Evolutionary conservation across 2,888 invertebrate genomes (phyloP).

Genomic region (Sinhomidia bicolor): DNA sequence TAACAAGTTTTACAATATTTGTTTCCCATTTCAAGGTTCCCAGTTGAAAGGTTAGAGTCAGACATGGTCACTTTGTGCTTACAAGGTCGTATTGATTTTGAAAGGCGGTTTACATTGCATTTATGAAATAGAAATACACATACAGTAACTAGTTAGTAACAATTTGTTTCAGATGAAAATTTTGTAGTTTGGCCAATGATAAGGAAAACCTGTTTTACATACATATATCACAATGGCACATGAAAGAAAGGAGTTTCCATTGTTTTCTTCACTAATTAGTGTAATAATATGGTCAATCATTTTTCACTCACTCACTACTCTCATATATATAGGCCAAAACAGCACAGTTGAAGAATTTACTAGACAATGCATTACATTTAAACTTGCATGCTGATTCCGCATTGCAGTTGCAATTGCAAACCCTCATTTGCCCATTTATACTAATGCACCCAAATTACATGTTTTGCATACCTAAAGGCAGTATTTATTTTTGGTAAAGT

Average conservation of each 20-base stretch:
- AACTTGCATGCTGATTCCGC: no score
- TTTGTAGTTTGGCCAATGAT: constrained; percentile 7
- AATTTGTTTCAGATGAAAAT: neutral
- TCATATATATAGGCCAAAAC: no score
- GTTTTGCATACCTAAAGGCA: no score
- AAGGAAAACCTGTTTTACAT: neutral
- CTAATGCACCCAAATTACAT: no score
- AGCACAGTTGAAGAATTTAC: no score
- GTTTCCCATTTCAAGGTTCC: constrained; percentile 64
- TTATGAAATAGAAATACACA: no score
- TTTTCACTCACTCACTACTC: no score
- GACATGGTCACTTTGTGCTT: neutral
- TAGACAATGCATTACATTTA: no score
- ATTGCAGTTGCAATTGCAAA: no score
- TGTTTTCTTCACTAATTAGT: neutral
- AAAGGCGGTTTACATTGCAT: neutral
- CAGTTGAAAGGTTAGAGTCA: neutral
- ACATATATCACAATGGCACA: constrained; percentile 49
- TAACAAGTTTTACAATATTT: constrained; percentile 41
- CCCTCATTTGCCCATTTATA: no score
- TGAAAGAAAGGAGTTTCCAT: constrained; percentile 50
- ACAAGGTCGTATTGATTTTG: constrained; percentile 18
- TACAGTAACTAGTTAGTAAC: neutral
- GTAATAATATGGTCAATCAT: no score
- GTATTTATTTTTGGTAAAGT: no score